Evolutionary conservation across 2,888 invertebrate species (phyloP).

Genomic region (Julus scanicus): DNA sequence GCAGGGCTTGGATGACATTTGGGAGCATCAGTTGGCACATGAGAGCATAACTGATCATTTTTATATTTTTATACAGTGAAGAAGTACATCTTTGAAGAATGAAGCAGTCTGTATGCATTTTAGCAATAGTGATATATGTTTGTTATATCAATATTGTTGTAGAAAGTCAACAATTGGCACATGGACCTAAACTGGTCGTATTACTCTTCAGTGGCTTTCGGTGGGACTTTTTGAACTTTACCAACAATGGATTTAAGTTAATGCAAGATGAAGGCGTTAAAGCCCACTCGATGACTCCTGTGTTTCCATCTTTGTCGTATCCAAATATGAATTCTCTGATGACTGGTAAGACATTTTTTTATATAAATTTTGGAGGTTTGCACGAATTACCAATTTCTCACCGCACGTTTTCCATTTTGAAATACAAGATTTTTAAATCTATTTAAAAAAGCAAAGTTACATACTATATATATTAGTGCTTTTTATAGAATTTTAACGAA

Average conservation of each 20-base stretch:
- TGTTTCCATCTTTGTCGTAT: slow-evolving; percentile 56
- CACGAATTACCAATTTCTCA: too few relatives aligned
- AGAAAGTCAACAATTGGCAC: background rate
- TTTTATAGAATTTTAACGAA: too few relatives aligned
- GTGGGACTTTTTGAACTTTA: slow-evolving; percentile 56
- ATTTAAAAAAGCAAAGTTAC: too few relatives aligned
- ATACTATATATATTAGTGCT: too few relatives aligned
- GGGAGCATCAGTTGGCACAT: background rate
- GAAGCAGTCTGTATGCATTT: slow-evolving; percentile 22
- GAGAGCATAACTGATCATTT: background rate
- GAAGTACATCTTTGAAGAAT: background rate
- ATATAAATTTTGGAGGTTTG: too few relatives aligned
- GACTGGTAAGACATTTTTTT: slow-evolving; percentile 53
- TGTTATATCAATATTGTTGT: background rate
- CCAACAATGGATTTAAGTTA: slow-evolving; percentile 54
- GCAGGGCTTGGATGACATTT: background rate
- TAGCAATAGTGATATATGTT: background rate
- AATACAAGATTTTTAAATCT: too few relatives aligned
- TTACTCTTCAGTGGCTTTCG: slow-evolving; percentile 55
- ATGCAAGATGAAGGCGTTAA: slow-evolving; percentile 55
- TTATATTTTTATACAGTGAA: background rate
- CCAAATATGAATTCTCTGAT: slow-evolving; percentile 55
- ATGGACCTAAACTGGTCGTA: slow-evolving; percentile 54
- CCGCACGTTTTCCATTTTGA: too few relatives aligned
- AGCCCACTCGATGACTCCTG: slow-evolving; percentile 53